phyloP scores from a whole-genome alignment of 2,797 vertebrate genomes.

The Aythya fuligula region DNA sequence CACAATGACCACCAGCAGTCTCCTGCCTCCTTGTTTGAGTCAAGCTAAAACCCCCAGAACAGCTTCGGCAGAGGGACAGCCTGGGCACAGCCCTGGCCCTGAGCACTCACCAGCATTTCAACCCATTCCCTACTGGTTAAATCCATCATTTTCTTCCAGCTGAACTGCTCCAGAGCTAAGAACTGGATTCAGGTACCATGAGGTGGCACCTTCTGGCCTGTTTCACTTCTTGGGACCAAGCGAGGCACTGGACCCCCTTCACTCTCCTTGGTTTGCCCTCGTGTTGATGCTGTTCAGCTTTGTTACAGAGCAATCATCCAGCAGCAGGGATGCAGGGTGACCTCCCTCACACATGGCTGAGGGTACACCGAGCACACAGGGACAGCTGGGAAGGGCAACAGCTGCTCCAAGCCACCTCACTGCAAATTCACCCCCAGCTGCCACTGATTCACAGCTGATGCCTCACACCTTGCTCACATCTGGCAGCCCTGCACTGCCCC shows the following conservation, averaged over 20 bases:
- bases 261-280: not conserved
- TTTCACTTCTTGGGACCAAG: not conserved
- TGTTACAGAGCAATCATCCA: not conserved
- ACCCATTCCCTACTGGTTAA: not conserved
- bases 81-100: not conserved
- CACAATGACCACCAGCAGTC: not conserved
- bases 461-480: not conserved
- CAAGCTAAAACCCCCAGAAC: not conserved
- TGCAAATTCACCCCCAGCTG: not conserved
- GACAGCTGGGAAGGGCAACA: not conserved
- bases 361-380: not conserved
- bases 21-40: not conserved
- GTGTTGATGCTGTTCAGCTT: not conserved
- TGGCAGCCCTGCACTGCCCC: not conserved
- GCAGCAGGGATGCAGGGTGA: not conserved
- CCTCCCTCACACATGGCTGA: fast-evolving
- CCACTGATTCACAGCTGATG: not conserved
- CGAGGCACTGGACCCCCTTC: fast-evolving
- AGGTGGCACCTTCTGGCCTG: not conserved
- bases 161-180: not conserved
- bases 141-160: not conserved
- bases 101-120: not conserved
- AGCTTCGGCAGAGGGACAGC: not conserved
- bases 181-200: not conserved
- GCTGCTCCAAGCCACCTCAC: not conserved